Evolutionary conservation across 1,140 invertebrate species (phyloP).

Genomic region (Asobara japonica): DNA sequence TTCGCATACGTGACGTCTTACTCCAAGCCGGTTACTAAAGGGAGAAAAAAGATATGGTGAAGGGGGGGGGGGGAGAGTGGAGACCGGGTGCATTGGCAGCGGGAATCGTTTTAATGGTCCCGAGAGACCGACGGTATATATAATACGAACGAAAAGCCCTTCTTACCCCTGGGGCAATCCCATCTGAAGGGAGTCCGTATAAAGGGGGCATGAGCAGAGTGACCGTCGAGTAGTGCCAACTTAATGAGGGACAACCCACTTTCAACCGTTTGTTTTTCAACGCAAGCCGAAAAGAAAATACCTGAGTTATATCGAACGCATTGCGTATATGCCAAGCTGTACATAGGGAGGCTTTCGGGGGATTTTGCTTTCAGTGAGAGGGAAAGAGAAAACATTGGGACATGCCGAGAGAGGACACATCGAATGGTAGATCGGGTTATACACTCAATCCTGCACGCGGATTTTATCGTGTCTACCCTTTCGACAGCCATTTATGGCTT

Average conservation of each 20-base stretch:
- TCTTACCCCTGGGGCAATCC: slow-evolving; percentile 36
- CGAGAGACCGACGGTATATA: slow-evolving; percentile 40
- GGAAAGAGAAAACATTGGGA: background rate
- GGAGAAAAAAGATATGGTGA: background rate
- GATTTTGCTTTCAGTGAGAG: background rate
- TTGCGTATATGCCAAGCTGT: background rate
- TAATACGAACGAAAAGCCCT: slow-evolving; percentile 24
- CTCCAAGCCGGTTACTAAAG: slow-evolving; percentile 28
- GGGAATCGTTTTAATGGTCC: slow-evolving; percentile 39
- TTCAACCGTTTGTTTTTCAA: slow-evolving; percentile 51
- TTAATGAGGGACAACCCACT: slow-evolving; percentile 54
- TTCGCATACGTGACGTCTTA: slow-evolving; percentile 49
- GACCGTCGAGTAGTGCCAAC: slow-evolving; percentile 46
- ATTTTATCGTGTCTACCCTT: slow-evolving; percentile 11
- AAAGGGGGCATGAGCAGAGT: slow-evolving; percentile 38
- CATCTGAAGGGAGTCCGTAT: slow-evolving; percentile 17
- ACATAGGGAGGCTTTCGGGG: background rate
- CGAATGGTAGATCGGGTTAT: background rate
- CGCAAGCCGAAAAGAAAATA: slow-evolving; percentile 21
- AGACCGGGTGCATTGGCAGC: slow-evolving; percentile 1
- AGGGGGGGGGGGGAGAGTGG: background rate
- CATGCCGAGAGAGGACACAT: background rate
- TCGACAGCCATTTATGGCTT: slow-evolving; percentile 37
- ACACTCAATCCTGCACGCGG: background rate
- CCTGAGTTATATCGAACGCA: slow-evolving; percentile 3